These are phyloP conservation scores for Pomacea canaliculata DNA, from an alignment of 2,888 invertebrate genomes.

Conservation along the genomic window DNA sequence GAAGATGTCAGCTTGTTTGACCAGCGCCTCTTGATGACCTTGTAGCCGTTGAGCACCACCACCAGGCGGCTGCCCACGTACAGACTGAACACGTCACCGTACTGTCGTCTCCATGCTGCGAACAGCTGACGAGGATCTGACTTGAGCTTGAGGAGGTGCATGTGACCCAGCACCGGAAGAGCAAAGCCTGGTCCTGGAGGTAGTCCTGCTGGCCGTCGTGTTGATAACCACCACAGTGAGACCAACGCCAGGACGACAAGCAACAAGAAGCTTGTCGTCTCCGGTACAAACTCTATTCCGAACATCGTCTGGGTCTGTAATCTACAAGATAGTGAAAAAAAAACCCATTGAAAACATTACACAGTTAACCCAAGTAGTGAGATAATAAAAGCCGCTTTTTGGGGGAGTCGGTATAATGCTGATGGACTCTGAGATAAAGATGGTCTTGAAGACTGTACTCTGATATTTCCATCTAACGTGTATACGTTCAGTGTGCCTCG, in stretches of 20 bases:
- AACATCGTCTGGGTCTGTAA: neutral
- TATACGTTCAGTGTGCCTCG: too few species aligned
- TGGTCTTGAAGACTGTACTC: too few species aligned
- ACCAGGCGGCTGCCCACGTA: conserved; percentile 14
- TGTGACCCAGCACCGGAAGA: neutral
- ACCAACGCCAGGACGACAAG: neutral
- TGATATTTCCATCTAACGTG: too few species aligned
- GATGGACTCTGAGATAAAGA: too few species aligned
- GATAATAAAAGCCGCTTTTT: too few species aligned
- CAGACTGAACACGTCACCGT: conserved; percentile 3
- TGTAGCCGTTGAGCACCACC: conserved; percentile 28
- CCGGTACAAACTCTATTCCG: neutral
- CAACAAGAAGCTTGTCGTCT: neutral
- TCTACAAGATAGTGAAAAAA: too few species aligned
- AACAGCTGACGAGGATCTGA: conserved; percentile 8
- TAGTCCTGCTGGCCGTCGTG: neutral
- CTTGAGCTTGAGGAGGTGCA: neutral
- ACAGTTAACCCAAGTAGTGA: too few species aligned
- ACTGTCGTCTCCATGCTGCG: neutral
- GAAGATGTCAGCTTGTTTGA: conserved; percentile 29
- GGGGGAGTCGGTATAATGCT: too few species aligned
- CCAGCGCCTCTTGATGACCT: conserved; percentile 27
- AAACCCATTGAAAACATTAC: too few species aligned
- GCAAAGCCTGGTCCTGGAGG: neutral
- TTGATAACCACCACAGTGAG: conserved; percentile 1